These are phyloP conservation scores for Leptinotarsa rubiginosa DNA, from an alignment of 2,888 invertebrate genomes.

Conservation along the genomic window DNA sequence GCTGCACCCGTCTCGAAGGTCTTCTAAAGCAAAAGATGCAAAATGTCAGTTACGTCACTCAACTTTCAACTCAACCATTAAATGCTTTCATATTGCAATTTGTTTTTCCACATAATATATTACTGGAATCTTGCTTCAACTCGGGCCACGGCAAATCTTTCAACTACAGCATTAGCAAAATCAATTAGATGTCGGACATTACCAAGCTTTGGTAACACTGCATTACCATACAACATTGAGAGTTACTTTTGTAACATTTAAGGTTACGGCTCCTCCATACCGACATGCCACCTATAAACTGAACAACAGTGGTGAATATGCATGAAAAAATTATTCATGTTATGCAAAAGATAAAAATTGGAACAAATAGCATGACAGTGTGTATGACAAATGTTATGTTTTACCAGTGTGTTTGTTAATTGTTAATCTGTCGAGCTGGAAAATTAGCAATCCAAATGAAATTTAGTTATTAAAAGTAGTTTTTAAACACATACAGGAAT, in stretches of 20 bases:
- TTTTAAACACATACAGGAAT: too few relatives aligned
- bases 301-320: background rate
- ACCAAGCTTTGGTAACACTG: slow-evolving; percentile 32
- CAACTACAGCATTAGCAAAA: slow-evolving; percentile 22
- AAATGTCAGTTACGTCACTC: slow-evolving; percentile 54
- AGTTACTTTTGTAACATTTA: slow-evolving; percentile 24
- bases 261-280: background rate
- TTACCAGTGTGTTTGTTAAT: too few relatives aligned
- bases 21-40: slow-evolving; percentile 47
- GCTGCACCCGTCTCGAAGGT: slow-evolving; percentile 39
- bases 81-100: slow-evolving; percentile 39
- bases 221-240: slow-evolving; percentile 30
- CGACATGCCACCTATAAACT: background rate
- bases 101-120: slow-evolving; percentile 30
- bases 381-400: too few relatives aligned
- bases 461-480: too few relatives aligned
- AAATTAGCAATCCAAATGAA: too few relatives aligned
- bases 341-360: background rate
- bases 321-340: background rate
- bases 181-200: slow-evolving; percentile 32
- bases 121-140: slow-evolving; percentile 24
- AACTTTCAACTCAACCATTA: slow-evolving; percentile 39
- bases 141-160: background rate
- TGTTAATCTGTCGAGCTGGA: too few relatives aligned
- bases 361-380: too few relatives aligned